Conservation (phyloP, 1,140 invertebrate species). For the Drosophila lacertosa region DNA sequence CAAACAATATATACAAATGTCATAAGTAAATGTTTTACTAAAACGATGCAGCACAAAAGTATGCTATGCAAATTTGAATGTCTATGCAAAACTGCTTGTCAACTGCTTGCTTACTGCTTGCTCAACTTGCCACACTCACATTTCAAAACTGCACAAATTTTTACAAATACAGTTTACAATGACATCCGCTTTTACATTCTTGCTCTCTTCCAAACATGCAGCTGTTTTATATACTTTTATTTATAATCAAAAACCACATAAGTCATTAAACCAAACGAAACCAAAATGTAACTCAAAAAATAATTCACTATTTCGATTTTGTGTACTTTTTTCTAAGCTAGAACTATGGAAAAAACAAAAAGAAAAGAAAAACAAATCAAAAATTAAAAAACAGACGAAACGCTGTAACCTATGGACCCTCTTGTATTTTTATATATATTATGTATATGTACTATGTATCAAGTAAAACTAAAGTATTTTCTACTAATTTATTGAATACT, state of each 20-base stretch:
- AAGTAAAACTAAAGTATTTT: conserved; percentile 58
- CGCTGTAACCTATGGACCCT: conserved; percentile 74
- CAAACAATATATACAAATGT: background rate
- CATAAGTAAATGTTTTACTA: background rate
- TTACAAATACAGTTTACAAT: conserved; percentile 16
- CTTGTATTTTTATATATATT: conserved; percentile 78
- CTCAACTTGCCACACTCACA: conserved; percentile 16
- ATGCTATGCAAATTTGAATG: conserved; percentile 36
- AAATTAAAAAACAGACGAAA: conserved; percentile 23
- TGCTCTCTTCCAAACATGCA: conserved; percentile 3
- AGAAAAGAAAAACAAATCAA: conserved; percentile 4
- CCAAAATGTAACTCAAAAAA: conserved; percentile 26
- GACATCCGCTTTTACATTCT: conserved; percentile 1
- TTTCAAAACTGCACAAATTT: no score
- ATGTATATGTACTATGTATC: conserved; percentile 24
- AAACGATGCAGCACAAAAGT: conserved; percentile 42
- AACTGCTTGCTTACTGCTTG: conserved; percentile 26
- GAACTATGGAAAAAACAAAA: conserved; percentile 18
- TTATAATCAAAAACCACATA: conserved; percentile 31
- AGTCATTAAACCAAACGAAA: conserved; percentile 19
- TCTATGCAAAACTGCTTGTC: conserved; percentile 13
- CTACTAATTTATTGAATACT: conserved; percentile 71
- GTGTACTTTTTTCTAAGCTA: conserved; percentile 15
- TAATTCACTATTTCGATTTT: conserved; percentile 19
- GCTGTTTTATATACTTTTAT: conserved; percentile 42